These are phyloP conservation scores for Odontomyia ornata DNA, from an alignment of 2,888 invertebrate genomes.

Conservation along the genomic window DNA sequence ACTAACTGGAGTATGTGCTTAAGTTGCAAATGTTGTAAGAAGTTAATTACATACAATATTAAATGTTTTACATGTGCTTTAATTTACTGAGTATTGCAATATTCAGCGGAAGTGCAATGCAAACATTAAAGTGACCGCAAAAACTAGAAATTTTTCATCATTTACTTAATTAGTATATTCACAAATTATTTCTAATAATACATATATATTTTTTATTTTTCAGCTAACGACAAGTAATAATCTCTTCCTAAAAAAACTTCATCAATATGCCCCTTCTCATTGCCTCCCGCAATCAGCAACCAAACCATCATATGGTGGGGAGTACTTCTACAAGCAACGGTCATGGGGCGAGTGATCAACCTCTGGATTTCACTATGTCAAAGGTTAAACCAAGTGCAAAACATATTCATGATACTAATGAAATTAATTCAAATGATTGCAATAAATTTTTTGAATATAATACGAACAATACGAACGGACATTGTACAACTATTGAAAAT, in stretches of 20 bases:
- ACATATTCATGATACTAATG: slow-evolving; percentile 15
- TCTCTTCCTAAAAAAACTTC: not conserved
- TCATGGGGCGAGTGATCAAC: slow-evolving; percentile 48
- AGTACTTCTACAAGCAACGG: slow-evolving; percentile 23
- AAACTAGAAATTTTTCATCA: too few species aligned
- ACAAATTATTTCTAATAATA: too few species aligned
- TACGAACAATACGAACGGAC: not conserved
- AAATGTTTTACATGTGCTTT: too few species aligned
- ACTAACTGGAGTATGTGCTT: too few species aligned
- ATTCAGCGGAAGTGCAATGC: too few species aligned
- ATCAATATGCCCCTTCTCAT: slow-evolving; percentile 53
- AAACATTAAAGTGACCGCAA: too few species aligned
- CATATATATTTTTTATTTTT: not conserved
- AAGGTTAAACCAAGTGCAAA: slow-evolving; percentile 50
- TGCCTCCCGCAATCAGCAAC: slow-evolving; percentile 52
- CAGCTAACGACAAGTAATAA: not conserved
- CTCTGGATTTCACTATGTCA: slow-evolving; percentile 54
- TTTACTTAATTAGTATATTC: too few species aligned
- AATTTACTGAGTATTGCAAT: too few species aligned
- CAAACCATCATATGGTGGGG: slow-evolving; percentile 47
- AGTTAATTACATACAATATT: too few species aligned
- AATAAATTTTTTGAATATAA: not conserved
- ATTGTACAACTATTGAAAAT: not conserved
- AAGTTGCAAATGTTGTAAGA: too few species aligned
- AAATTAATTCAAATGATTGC: slow-evolving; percentile 8